Percentiles rank a stretch among this genome's conserved stretches.
phyloP scores from a whole-genome alignment of 2,888 invertebrate species.

The Tenodera sinensis region DNA sequence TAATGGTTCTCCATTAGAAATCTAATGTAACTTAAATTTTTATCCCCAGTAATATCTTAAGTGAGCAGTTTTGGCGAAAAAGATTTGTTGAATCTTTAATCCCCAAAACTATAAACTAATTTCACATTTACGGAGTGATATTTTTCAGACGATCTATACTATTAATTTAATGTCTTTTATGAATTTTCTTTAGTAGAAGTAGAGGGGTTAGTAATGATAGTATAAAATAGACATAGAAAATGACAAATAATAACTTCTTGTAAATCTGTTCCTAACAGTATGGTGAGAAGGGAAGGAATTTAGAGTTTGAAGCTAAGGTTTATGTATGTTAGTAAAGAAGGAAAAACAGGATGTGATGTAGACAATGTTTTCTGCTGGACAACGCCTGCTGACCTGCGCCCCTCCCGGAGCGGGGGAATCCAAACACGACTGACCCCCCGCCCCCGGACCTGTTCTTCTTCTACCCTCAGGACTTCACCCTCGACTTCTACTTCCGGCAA shows the following conservation, averaged over 20 bases:
- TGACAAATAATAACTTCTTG: neutral
- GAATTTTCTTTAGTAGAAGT: neutral
- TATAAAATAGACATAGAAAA: neutral
- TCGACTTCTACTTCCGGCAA: conserved; percentile 99
- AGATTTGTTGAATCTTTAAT: neutral
- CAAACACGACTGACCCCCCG: conserved; percentile 35
- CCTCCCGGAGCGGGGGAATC: conserved; percentile 41
- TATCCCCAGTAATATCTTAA: neutral
- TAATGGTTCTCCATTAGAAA: neutral
- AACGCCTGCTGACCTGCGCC: neutral
- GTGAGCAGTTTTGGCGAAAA: neutral
- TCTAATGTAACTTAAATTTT: neutral
- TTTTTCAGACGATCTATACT: neutral
- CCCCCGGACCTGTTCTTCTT: conserved; percentile 12
- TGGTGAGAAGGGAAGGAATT: neutral
- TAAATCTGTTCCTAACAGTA: neutral
- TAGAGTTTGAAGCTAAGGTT: neutral
- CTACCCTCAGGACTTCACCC: conserved; percentile 79
- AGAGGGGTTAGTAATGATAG: neutral
- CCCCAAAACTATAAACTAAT: neutral
- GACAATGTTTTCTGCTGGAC: conserved; percentile 13
- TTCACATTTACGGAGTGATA: neutral
- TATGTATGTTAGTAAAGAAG: neutral
- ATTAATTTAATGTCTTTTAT: neutral
- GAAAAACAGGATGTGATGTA: neutral